Evolutionary conservation across 2,113 vertebrate genomes (phyloP).

Genomic region (Muscicapa adusta): DNA sequence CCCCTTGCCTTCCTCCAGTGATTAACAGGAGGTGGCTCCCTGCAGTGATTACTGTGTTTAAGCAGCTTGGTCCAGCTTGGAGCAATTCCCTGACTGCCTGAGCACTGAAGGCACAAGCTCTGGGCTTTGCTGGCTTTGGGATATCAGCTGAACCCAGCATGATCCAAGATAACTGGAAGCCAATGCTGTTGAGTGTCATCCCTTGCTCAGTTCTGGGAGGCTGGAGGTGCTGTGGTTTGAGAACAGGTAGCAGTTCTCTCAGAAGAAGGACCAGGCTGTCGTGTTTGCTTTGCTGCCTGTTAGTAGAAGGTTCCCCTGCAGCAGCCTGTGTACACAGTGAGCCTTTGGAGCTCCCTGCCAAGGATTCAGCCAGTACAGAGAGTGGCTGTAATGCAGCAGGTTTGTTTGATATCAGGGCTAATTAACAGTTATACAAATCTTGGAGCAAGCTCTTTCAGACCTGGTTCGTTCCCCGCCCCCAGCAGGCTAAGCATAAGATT

Average conservation of each 20-base stretch:
- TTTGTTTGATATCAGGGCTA: conserved; percentile 34
- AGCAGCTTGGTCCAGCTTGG: conserved; percentile 43
- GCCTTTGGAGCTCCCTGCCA: background rate
- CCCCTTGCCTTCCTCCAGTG: background rate
- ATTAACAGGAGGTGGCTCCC: conserved; percentile 10
- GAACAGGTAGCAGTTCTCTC: background rate
- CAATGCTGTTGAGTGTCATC: background rate
- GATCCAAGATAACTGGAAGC: background rate
- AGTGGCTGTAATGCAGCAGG: background rate
- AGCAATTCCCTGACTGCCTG: conserved; percentile 11
- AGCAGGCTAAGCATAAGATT: background rate
- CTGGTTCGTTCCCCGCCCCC: background rate
- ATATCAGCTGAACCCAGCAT: background rate
- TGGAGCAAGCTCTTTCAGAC: conserved; percentile 26
- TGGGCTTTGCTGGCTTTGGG: background rate
- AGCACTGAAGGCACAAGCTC: background rate
- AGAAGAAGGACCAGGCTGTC: background rate
- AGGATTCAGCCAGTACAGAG: background rate
- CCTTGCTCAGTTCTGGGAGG: background rate
- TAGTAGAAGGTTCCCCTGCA: background rate
- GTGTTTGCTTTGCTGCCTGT: background rate
- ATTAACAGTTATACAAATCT: conserved; percentile 31
- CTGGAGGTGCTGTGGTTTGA: background rate
- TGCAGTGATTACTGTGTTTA: conserved; percentile 26
- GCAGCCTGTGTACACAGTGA: background rate